Evolutionary conservation across 2,888 invertebrate genomes (phyloP), one percentile per base, ranked within the genome.

Genomic region (Beris morrisii): DNA sequence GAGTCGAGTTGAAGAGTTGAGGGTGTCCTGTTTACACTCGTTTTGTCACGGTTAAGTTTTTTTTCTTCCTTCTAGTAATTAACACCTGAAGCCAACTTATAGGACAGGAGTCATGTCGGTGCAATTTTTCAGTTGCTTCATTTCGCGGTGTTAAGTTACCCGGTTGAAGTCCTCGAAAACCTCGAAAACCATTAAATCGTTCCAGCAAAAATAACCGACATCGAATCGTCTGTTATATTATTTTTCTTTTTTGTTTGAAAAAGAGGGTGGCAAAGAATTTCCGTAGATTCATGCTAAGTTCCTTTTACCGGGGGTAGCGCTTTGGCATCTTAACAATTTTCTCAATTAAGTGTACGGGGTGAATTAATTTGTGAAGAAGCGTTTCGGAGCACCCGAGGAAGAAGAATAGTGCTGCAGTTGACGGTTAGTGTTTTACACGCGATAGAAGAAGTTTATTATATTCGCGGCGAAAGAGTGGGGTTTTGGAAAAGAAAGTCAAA

Each of bases 301-400:
- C 58, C 48, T 59, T 57, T 56, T n/a, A 31, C 13, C 28, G 28
- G 57, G 45, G 57, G 57, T 57, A 46, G 46, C 58, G 22, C 22
- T 22, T 22, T 59, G 58, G 58, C 32, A 59, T 59, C 48, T 31
- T 59, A 59, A 59, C 46, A 59, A 59, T 59, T 56, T 59, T 59
- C 58, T 22, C 48, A 59, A 59, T 59, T 59, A 59, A 59, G 46
- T 59, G 58, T 12, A 46, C 58, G 58, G 46, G 30, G 45, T 48
- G n/a, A 59, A 31, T 48, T 59, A 7, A 48, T 46, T 46, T 48
- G 48, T 48, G 48, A 59, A 28, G 11, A n/a, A 22, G 46, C 45
- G 48, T 31, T 28, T 11, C 46, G 31, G 22, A 22, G 22, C 22
- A 22, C 22, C 22, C 22, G 22, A 43, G 31, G 15, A 59, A 48